Base-by-base conservation (phyloP, 2,797 vertebrate species). In the Tangara arthus region DNA sequence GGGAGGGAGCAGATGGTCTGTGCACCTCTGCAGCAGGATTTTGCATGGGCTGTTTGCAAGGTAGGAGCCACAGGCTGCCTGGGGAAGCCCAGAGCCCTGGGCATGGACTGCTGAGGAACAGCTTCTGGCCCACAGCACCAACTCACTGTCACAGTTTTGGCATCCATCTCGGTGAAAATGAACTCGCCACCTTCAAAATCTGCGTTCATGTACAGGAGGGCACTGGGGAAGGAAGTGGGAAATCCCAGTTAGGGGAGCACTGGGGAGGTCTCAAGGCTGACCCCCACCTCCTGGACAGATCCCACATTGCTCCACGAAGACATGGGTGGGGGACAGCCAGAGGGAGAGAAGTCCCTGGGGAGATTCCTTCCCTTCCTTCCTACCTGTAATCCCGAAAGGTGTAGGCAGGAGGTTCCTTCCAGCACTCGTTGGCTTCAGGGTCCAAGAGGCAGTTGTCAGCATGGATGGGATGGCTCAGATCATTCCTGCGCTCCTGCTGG, bases 141-240 rank as follows among this genome's bases (percentile, higher is more conserved):
- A 97, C 98, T 98, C 95, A 99, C 99, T 20, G 99, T 99, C 59
- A 99, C 97, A 0, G 99, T 99, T 97, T 99, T 99, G 92, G 99
- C 99, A 69, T 99, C 99, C 98, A 99, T 99, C 97, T 99, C 98
- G 0, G 99, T 99, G 95, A 99, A 99, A 91, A 99, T 99, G 96
- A 99, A 99, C 89, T 99, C 99, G 6, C 99, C 99, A 4, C 99
- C 99, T 93, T 99, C 99, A 50, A 99, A 99, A 96, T 99, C 98
- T 6, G 98, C 99, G 5, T 99, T 99, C 73, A 99, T 98, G 83
- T 99, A 99, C 21, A 99, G 97, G 44, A 99, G 98, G 35, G 99
- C 99, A 79, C 99, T 99, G 66, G 5, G 63, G 79, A 24, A 86
- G 71, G 28, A 83, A 92, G 57, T 1, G 3, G 5, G 10, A 71